phyloP scores from a whole-genome alignment of 2,113 vertebrate species.

The Psilopogon haemacephalus region DNA sequence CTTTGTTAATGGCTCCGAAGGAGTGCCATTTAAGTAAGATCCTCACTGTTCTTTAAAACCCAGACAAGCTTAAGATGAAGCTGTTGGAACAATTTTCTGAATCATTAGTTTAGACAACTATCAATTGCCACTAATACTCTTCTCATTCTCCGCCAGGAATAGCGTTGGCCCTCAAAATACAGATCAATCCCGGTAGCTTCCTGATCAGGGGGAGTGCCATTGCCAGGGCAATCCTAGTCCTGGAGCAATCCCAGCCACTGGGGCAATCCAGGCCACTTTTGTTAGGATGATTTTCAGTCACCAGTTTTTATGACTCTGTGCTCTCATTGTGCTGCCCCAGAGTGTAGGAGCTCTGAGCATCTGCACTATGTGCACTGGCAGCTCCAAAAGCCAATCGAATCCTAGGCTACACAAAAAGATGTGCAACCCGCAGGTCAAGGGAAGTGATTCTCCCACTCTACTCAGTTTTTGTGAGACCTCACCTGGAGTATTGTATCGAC shows the following conservation, averaged over 20 bases:
- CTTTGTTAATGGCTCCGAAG: not conserved
- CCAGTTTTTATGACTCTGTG: not conserved
- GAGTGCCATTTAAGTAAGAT: not conserved
- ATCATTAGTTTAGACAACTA: not conserved
- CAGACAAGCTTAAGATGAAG: not conserved
- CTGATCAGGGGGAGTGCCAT: not conserved
- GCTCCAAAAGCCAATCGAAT: too few species aligned
- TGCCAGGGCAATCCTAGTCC: not conserved
- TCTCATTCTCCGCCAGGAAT: not conserved
- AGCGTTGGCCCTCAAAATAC: not conserved
- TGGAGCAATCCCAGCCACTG: not conserved
- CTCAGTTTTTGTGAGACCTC: too few species aligned
- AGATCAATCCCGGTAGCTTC: not conserved
- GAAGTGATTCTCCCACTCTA: too few species aligned
- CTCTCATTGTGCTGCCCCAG: not conserved
- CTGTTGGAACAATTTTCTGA: slow-evolving; percentile 17
- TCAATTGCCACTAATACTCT: not conserved
- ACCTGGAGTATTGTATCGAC: too few species aligned
- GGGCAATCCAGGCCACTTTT: not conserved
- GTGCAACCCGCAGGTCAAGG: too few species aligned
- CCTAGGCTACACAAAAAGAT: too few species aligned
- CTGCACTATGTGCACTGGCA: too few species aligned
- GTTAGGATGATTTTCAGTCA: not conserved
- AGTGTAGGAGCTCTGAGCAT: not conserved
- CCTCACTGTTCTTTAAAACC: not conserved